Percentiles rank a stretch among this genome's conserved stretches.
Conservation (phyloP, 1,140 invertebrate genomes). For the Zaprionus capensis region DNA sequence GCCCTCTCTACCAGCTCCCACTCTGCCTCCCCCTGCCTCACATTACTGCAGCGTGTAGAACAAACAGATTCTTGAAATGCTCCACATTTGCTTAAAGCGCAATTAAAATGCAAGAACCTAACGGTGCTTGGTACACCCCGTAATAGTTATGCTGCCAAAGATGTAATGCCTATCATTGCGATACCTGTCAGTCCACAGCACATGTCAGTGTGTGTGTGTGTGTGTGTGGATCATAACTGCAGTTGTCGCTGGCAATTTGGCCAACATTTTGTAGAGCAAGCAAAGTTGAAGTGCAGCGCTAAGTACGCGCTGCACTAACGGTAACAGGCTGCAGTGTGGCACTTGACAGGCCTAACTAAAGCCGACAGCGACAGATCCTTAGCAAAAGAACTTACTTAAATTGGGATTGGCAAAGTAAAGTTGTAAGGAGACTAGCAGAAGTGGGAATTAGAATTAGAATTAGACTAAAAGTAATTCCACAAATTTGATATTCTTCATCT, state of each 20-base stretch:
- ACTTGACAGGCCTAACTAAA: background rate
- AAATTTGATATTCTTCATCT: no score
- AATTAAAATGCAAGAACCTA: conserved; percentile 51
- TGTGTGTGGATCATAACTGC: background rate
- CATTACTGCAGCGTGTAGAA: conserved; percentile 12
- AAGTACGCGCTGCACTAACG: conserved; percentile 3
- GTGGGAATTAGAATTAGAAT: background rate
- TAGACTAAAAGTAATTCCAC: no score
- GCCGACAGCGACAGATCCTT: conserved; percentile 4
- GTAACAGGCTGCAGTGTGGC: background rate
- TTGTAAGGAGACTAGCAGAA: background rate
- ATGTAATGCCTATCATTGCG: conserved; percentile 33
- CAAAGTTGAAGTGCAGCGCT: background rate
- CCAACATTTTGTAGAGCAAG: conserved; percentile 30
- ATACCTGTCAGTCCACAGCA: background rate
- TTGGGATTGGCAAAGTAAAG: background rate
- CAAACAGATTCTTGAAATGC: conserved; percentile 36
- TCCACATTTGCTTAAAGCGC: conserved; percentile 43
- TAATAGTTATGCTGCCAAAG: conserved; percentile 33
- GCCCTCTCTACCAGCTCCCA: background rate
- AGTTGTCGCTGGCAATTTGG: conserved; percentile 15
- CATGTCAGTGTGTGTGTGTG: background rate
- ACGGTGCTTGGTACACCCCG: conserved; percentile 22
- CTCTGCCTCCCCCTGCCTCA: background rate
- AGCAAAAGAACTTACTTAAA: background rate